Evolutionary conservation across 2,888 invertebrate genomes (phyloP).

Genomic region (Minunthozetes semirufus): DNA sequence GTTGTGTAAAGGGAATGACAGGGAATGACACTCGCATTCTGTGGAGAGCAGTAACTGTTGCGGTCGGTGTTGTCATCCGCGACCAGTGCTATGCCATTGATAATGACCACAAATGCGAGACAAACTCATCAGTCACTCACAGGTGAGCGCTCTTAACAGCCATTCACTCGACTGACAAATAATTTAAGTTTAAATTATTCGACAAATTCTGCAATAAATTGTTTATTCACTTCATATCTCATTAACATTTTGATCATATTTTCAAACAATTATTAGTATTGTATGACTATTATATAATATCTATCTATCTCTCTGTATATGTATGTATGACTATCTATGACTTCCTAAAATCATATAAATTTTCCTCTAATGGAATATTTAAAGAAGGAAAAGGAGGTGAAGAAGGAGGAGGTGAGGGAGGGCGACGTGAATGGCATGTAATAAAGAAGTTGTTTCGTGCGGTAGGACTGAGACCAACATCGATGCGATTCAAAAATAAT

Average conservation of each 20-base stretch:
- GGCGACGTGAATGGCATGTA: not conserved
- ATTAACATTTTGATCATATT: slow-evolving; percentile 30
- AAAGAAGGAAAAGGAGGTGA: slow-evolving; percentile 13
- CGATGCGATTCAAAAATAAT: slow-evolving; percentile 9
- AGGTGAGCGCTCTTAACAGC: not conserved
- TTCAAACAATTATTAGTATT: slow-evolving; percentile 9
- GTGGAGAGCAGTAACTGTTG: no score
- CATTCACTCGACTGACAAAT: not conserved
- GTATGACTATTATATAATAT: not conserved
- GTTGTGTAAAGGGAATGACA: not conserved
- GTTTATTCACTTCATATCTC: slow-evolving; percentile 3
- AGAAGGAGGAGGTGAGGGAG: not conserved
- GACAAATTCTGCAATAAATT: not conserved
- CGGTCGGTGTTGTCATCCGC: not conserved
- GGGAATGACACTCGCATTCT: no score
- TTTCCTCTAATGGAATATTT: slow-evolving; percentile 14
- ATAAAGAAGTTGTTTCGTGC: slow-evolving; percentile 14
- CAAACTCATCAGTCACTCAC: slow-evolving; percentile 25
- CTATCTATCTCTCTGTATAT: not conserved
- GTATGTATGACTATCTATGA: not conserved
- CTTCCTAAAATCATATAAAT: slow-evolving; percentile 28
- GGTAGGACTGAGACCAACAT: slow-evolving; percentile 25
- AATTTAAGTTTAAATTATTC: not conserved
- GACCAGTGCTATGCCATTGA: not conserved
- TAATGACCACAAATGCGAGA: slow-evolving; percentile 24